Conservation (phyloP, 2,888 invertebrate species). For the Hoplodrina ambigua region DNA sequence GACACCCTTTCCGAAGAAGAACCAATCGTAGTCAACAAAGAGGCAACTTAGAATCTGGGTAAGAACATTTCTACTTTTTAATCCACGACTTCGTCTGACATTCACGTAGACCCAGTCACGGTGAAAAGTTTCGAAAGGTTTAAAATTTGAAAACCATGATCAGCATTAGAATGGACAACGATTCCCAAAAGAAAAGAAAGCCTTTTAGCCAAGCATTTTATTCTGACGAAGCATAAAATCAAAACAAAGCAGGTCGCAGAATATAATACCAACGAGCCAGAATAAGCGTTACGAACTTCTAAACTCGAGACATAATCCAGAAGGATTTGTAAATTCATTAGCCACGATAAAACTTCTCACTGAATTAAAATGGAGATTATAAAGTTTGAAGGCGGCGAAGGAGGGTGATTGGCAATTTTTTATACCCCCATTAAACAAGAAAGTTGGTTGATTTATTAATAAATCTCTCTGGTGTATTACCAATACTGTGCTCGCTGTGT, state of each 20-base stretch:
- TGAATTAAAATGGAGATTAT: slow-evolving; percentile 81
- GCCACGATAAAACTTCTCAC: slow-evolving; percentile 76
- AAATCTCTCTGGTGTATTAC: slow-evolving; percentile 47
- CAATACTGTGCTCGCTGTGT: slow-evolving; percentile 19
- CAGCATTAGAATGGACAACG: no score
- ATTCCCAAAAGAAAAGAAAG: not conserved
- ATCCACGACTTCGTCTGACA: no score
- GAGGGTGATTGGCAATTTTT: slow-evolving; percentile 69
- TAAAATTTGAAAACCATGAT: not conserved
- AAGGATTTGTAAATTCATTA: slow-evolving; percentile 82
- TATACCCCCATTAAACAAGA: slow-evolving; percentile 63
- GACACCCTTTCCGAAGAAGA: no score
- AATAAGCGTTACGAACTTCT: slow-evolving; percentile 59
- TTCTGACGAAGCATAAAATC: slow-evolving; percentile 26
- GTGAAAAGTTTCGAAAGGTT: no score
- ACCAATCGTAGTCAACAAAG: no score
- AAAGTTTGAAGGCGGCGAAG: slow-evolving; percentile 71
- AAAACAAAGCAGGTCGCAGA: slow-evolving; percentile 46
- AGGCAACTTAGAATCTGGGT: no score
- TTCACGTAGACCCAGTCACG: no score
- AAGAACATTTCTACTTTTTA: not conserved
- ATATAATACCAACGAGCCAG: slow-evolving; percentile 28
- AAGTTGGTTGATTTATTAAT: slow-evolving; percentile 59
- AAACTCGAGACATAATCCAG: slow-evolving; percentile 71
- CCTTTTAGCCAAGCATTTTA: not conserved